Evolutionary conservation across 2,888 invertebrate species (phyloP), one percentile per base, ranked within the genome.

Genomic region (Clostera curtula): DNA sequence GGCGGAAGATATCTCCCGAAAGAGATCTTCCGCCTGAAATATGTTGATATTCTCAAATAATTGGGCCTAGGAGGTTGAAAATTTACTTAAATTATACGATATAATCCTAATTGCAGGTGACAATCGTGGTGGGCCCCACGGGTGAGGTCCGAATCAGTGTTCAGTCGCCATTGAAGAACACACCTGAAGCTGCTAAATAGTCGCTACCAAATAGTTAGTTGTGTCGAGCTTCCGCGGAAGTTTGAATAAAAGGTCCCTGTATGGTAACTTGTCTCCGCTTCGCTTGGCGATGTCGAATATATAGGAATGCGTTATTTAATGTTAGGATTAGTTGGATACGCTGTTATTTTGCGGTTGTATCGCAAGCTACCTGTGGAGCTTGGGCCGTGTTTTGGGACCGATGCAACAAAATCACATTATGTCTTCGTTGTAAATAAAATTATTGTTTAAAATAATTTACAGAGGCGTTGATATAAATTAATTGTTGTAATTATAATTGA

Each of bases 51-150:
- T n/a, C n/a, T n/a, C n/a, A n/a, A n/a, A n/a, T n/a, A n/a, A n/a
- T n/a, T n/a, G n/a, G n/a, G n/a, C n/a, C n/a, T n/a, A n/a, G n/a
- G n/a, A n/a, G n/a, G n/a, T n/a, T n/a, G n/a, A n/a, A n/a, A n/a
- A n/a, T n/a, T n/a, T n/a, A n/a, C n/a, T n/a, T n/a, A n/a, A n/a
- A n/a, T n/a, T n/a, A n/a, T n/a, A n/a, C n/a, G n/a, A n/a, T n/a
- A n/a, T n/a, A n/a, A n/a, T n/a, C n/a, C n/a, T n/a, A n/a, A n/a
- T n/a, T n/a, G n/a, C n/a, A 80, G 80, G 72, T 79, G 57, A 74
- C 72, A 63, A 80, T 77, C 52, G 53, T 68, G 56, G 70, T 79
- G 68, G 73, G 68, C 60, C 69, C 71, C 36, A 58, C 54, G 30
- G 73, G 72, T 31, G 69, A 66, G 40, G 65, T 77, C 53, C 60